Base-by-base conservation (phyloP, 2,888 invertebrate genomes). In the Tridacna gigas region DNA sequence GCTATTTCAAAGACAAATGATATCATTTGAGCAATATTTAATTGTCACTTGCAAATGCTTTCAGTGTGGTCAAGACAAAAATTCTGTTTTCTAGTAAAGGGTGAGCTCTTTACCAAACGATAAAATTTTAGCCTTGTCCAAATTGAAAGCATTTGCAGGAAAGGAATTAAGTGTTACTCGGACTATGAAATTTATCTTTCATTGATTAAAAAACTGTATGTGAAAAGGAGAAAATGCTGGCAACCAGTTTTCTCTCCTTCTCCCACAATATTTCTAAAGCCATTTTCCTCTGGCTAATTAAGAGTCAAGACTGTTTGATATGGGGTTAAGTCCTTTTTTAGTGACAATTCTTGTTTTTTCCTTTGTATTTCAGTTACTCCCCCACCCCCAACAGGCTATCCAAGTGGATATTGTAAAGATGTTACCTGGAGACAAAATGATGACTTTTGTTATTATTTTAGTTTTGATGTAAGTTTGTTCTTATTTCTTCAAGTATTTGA, bases 391-490 rank as follows among this genome's bases (percentile, higher is more conserved):
- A 83, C 83, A 20, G 76, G 80, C 7, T 67, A 47, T 25, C 73
- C 80, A 9, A 77, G 80, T 51, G 88, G 88, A 11, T 83, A 83
- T 74, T 91, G 91, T 71, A 80, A 71, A n/a, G 80, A 82, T 51
- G 51, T 65, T 0, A 77, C 79, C 28, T 91, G 89, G 91, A 69
- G 67, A 28, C 74, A 79, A 28, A 73, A 81, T 74, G 83, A 80
- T 0, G 75, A 82, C 37, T 86, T 84, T 56, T 91, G 91, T 75
- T 91, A 91, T 79, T 79, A 67, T 47, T n/a, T 87, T 20, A 77
- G 65, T 26, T 63, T 83, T 12, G 47, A 69, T 13, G 84, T 83
- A 84, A 67, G 81, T 74, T 51, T 60, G 25, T 9, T 56, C 56
- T 56, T 9, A 5, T 56, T 56, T 5, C 9, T 4, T 56, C n/a